Percentiles rank a stretch among this genome's conserved stretches.
phyloP scores from a whole-genome alignment of 2,888 invertebrate species.

The Rhyacophila evoluta region DNA sequence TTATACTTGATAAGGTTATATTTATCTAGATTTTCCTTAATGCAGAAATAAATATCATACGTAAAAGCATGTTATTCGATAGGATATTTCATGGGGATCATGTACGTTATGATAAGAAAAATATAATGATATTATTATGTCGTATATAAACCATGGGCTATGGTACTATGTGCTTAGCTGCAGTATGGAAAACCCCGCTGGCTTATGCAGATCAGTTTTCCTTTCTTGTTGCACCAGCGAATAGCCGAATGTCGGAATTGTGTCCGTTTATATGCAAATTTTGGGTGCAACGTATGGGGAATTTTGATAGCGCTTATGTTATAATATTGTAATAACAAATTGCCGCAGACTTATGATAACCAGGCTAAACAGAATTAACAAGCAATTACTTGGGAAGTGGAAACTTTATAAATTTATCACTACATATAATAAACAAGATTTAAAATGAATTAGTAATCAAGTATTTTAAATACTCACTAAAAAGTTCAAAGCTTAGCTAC shows the following conservation, averaged over 20 bases:
- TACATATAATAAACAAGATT: no score
- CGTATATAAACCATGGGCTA: background rate
- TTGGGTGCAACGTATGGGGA: conserved; percentile 7
- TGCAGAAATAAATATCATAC: no score
- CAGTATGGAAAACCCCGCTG: background rate
- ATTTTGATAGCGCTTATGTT: conserved; percentile 15
- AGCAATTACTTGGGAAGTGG: background rate
- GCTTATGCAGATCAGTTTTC: conserved; percentile 22
- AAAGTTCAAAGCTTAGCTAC: no score
- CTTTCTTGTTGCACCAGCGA: conserved; percentile 14
- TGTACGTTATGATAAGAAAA: no score
- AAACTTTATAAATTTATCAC: background rate
- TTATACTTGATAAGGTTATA: no score
- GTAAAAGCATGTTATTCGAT: no score
- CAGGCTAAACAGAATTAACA: background rate
- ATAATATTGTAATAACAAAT: conserved; percentile 17
- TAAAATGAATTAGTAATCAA: no score
- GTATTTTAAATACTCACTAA: no score
- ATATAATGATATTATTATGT: background rate
- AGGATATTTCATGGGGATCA: no score
- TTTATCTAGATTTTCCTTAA: no score
- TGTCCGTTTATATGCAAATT: conserved; percentile 24
- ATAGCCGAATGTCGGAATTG: conserved; percentile 10
- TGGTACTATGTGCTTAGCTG: background rate
- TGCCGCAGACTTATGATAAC: background rate